Conservation (phyloP, 2,888 invertebrate genomes). For the Acronicta alni region DNA sequence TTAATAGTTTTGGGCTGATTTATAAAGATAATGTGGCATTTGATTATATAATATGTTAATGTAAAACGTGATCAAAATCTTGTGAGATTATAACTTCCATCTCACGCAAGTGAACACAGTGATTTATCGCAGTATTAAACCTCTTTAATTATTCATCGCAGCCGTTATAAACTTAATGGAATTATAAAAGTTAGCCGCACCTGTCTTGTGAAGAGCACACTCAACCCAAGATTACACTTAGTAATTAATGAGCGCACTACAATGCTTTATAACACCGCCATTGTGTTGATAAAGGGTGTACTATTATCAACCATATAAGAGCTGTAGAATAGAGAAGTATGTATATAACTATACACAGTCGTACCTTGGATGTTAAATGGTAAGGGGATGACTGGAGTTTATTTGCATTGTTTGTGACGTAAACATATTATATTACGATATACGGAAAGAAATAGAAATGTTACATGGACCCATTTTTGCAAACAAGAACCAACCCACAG, state of each 20-base stretch:
- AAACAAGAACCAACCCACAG: no score
- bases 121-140: constrained; percentile 12
- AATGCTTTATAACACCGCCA: constrained; percentile 16
- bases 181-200: constrained; percentile 63
- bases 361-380: neutral
- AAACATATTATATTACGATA: neutral
- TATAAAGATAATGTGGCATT: neutral
- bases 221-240: constrained; percentile 47
- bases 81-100: neutral
- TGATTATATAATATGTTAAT: neutral
- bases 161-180: constrained; percentile 56
- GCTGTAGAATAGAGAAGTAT: neutral
- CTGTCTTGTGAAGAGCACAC: constrained; percentile 44
- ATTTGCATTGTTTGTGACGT: neutral
- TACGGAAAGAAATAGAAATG: no score
- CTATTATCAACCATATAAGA: constrained; percentile 12
- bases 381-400: constrained; percentile 12
- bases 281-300: constrained; percentile 4
- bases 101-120: neutral
- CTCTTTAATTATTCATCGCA: constrained; percentile 32
- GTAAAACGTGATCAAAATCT: neutral
- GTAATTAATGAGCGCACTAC: constrained; percentile 49
- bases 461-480: no score
- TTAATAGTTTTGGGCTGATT: neutral
- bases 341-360: neutral